Evolutionary conservation across 2,113 vertebrate genomes (phyloP).

Genomic region (Rhipidura dahli): DNA sequence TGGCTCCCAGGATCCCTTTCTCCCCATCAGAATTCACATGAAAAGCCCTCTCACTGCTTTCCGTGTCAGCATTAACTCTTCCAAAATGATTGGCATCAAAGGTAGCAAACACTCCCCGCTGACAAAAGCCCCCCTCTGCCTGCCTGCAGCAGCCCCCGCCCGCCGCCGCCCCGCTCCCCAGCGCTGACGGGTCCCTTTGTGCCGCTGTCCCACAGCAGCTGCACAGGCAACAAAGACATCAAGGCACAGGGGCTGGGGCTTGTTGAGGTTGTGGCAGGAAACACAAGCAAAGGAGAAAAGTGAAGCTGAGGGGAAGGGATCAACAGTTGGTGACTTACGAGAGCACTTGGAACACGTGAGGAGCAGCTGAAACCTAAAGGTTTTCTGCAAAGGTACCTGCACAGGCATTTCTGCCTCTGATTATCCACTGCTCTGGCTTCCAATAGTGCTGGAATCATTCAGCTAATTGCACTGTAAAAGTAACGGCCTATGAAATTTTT

Average conservation of each 20-base stretch:
- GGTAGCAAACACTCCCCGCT: slow-evolving; percentile 7
- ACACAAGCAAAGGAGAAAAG: slow-evolving; percentile 7
- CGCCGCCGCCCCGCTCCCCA: background rate
- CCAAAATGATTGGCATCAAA: slow-evolving; percentile 24
- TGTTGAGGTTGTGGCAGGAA: background rate
- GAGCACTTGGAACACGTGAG: rapidly evolving
- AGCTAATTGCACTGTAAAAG: slow-evolving; percentile 59
- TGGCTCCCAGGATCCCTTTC: background rate
- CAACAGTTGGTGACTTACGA: background rate
- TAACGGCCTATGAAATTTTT: slow-evolving; percentile 44
- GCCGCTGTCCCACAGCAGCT: background rate
- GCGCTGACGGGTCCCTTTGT: background rate
- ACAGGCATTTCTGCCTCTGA: background rate
- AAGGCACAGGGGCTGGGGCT: background rate
- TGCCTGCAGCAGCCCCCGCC: background rate
- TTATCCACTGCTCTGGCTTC: background rate
- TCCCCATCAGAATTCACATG: background rate
- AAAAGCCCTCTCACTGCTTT: background rate
- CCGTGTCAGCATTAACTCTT: background rate
- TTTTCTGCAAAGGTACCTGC: background rate
- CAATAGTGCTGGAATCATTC: background rate
- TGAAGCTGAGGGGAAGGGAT: background rate
- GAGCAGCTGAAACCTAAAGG: background rate
- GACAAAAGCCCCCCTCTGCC: background rate
- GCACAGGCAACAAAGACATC: slow-evolving; percentile 18